phyloP scores from a whole-genome alignment of 2,888 invertebrate genomes.

The Fabriciana adippe region DNA sequence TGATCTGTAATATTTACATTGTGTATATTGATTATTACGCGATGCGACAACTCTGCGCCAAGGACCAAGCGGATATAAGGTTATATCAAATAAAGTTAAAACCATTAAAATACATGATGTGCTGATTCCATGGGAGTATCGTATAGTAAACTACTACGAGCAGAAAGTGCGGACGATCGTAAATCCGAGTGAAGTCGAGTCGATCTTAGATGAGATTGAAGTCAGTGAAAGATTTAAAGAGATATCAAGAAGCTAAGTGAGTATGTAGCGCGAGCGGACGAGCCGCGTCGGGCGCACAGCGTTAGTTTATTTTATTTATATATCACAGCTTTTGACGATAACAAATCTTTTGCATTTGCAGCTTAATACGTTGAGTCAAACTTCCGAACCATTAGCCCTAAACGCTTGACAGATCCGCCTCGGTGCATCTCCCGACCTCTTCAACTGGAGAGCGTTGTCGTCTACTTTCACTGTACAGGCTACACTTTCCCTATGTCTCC shows the following conservation, averaged over 20 bases:
- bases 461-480: background rate
- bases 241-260: slow-evolving; percentile 60
- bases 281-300: slow-evolving; percentile 61
- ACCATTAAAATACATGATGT: slow-evolving; percentile 73
- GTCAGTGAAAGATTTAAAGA: slow-evolving; percentile 50
- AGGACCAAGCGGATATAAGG: slow-evolving; percentile 30
- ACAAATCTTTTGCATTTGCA: slow-evolving; percentile 82
- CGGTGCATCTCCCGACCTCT: slow-evolving; percentile 21
- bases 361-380: slow-evolving; percentile 76
- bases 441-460: background rate
- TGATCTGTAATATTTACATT: slow-evolving; percentile 68
- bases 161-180: slow-evolving; percentile 51
- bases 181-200: slow-evolving; percentile 43
- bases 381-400: slow-evolving; percentile 74
- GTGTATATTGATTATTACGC: slow-evolving; percentile 68
- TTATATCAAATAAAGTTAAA: slow-evolving; percentile 29
- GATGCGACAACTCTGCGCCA: slow-evolving; percentile 46
- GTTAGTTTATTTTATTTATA: slow-evolving; percentile 74
- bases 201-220: slow-evolving; percentile 44
- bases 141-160: slow-evolving; percentile 51
- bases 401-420: slow-evolving; percentile 43
- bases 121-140: slow-evolving; percentile 59
- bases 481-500: slow-evolving; percentile 11
- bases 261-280: slow-evolving; percentile 59
- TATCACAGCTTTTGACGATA: slow-evolving; percentile 83